Base-by-base conservation (phyloP, 2,888 invertebrate genomes). In the Parascotia fuliginaria region DNA sequence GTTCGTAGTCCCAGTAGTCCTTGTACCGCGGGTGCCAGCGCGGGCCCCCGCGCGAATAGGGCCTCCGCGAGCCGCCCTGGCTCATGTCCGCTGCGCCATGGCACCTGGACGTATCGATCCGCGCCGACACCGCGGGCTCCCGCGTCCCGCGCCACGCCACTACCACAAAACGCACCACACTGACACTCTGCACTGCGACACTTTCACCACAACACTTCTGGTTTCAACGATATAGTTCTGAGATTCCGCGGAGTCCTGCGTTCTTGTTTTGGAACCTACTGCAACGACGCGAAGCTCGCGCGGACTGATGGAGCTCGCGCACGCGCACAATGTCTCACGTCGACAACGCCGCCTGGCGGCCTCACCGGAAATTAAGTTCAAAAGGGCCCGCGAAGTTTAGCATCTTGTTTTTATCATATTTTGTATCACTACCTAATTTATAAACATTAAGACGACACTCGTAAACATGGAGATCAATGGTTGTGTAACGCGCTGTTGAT, bases 1-100 rank as follows among this genome's bases (percentile, higher is more conserved):
- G 91, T 49, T 92, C 92, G 81, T 89, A 91, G 63, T 91, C 92
- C 91, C 91, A 92, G 75, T 89, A 92, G 54, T 92, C 92, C 80
- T 92, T 92, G 83, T 92, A 92, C 45, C 91, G 89, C 70, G 90
- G 89, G 77, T 91, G 90, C 89, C 91, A 92, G 37, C 91, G 85
- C 44, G 86, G 90, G 65, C 90, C 90, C 73, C 91, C 91, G 68
- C 90, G 90, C 58, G 90, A 90, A 63, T 87, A 91, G 55, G 91
- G 91, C 65, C 91, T 78, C 56, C 91, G 66, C 1, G 91, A 91
- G 68, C 92, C 91, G 53, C 91, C 91, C 65, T 91, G 91, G 74
- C 91, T 92, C 92, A 92, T 91, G 44, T 67, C 71, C 56, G 75
- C 75, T 83, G 84, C 85, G 87, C 85, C 89, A 88, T 89, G 63